Conservation (phyloP, 2,888 invertebrate genomes). For the Diachrysia chrysitis region DNA sequence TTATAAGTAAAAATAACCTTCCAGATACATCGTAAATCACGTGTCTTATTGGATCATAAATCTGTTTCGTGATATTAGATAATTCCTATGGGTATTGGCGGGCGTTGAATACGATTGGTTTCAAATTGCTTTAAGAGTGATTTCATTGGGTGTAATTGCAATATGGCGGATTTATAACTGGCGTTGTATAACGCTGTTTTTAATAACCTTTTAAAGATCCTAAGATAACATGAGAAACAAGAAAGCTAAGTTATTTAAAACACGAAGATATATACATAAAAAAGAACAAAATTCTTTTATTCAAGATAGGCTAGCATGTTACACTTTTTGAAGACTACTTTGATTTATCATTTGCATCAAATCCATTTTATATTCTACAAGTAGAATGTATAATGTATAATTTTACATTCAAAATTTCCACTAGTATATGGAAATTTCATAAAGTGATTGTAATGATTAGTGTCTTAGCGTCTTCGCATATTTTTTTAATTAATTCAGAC, state of each 20-base stretch:
- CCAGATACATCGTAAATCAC: not conserved
- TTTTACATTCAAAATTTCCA: no score
- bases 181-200: not conserved
- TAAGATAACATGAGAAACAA: not conserved
- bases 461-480: no score
- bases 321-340: no score
- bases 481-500: no score
- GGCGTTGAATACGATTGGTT: constrained; percentile 47
- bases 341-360: no score
- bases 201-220: not conserved
- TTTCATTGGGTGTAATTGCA: constrained; percentile 37
- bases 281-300: no score
- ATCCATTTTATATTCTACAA: no score
- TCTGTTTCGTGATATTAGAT: constrained; percentile 51
- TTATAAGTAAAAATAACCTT: constrained; percentile 36
- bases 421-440: no score
- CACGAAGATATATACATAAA: no score
- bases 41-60: constrained; percentile 33
- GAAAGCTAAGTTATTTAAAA: not conserved
- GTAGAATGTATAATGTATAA: no score
- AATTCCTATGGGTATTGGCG: constrained; percentile 31
- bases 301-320: no score
- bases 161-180: constrained; percentile 29
- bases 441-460: no score
- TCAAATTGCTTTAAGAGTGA: constrained; percentile 25